Conservation (phyloP, 2,797 vertebrate species). For the Periophthalmus magnuspinnatus region DNA sequence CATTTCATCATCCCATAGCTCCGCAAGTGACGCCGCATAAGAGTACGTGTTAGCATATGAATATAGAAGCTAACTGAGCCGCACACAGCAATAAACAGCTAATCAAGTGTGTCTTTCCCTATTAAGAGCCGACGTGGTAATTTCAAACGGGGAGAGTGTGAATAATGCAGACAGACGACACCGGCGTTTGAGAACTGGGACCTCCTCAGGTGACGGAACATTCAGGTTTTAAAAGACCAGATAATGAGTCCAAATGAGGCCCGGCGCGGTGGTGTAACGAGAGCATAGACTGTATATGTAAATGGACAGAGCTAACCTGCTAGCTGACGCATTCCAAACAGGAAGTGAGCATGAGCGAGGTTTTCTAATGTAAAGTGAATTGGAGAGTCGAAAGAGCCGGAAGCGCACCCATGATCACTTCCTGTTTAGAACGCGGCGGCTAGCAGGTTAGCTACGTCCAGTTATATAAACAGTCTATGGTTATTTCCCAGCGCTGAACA, state of each 20-base stretch:
- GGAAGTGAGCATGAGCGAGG: too few relatives aligned
- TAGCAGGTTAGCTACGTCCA: too few relatives aligned
- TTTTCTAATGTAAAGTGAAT: too few relatives aligned
- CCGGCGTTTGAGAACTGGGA: neutral
- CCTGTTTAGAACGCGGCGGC: too few relatives aligned
- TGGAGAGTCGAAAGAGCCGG: too few relatives aligned
- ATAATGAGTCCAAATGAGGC: constrained; percentile 14
- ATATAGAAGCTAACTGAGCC: constrained; percentile 19
- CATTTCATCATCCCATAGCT: constrained; percentile 8
- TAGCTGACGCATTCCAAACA: too few relatives aligned
- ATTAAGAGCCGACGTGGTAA: constrained; percentile 7
- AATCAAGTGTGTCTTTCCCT: constrained; percentile 20
- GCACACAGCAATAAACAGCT: constrained; percentile 15
- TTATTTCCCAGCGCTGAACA: neutral
- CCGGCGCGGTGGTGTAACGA: too few relatives aligned
- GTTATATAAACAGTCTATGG: too few relatives aligned
- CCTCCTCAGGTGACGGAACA: constrained; percentile 22
- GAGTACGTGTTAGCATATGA: constrained; percentile 5
- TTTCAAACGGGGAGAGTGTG: constrained; percentile 12
- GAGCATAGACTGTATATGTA: too few relatives aligned
- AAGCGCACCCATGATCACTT: too few relatives aligned
- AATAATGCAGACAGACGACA: constrained; percentile 13
- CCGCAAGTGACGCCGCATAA: constrained; percentile 15
- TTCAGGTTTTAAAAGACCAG: constrained; percentile 12
- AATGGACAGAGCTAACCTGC: too few relatives aligned